Base-by-base conservation (phyloP, 2,113 vertebrate genomes). In the Spermophilus dauricus region DNA sequence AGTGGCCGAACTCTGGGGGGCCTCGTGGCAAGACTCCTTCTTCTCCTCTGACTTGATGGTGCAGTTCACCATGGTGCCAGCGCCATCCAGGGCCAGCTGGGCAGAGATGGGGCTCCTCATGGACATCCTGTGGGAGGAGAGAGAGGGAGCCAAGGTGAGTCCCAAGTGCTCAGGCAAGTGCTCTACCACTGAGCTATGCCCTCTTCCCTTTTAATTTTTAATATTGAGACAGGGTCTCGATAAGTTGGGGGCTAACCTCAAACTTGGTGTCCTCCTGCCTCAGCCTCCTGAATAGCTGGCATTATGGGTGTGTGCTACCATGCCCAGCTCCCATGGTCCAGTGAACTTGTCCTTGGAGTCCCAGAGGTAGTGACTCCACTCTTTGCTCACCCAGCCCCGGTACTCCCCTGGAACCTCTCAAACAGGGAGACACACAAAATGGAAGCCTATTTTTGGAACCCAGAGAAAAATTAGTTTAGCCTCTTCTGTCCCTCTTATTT, bases 1-100 rank as follows among this genome's bases (percentile, higher is more conserved):
- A 5, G 98, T 11, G 14, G 98, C 97, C 0, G 96, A 72, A 14
- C 77, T 97, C 0, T 94, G 97, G 0, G 97, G 94, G 39, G 78
- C 94, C 77, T 98, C 97, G 0, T 73, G 95, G 73, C 96, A n/a
- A 0, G 93, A 95, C 34, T 90, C 99, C 98, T 99, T 99, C 98
- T 96, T 98, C 95, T 99, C 99, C 96, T 99, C 99, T 0, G 99
- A 97, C 98, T 99, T 99, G 98, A 99, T 93, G 42, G 98, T 98
- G 63, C 99, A 98, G 86, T 99, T 99, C 98, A 99, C 99, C 99
- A 99, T 99, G 99, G 98, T 98, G 97, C 98, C 99, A 18, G 98
- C 99, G 95, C 99, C 98, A 96, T 99, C 97, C 48, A 98, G 98
- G 97, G 98, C 98, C 98, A 98, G 99, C 96, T 98, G 99, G 82